These are phyloP conservation scores for Ectropis grisescens DNA, from an alignment of 1,140 invertebrate genomes.

Conservation along the genomic window DNA sequence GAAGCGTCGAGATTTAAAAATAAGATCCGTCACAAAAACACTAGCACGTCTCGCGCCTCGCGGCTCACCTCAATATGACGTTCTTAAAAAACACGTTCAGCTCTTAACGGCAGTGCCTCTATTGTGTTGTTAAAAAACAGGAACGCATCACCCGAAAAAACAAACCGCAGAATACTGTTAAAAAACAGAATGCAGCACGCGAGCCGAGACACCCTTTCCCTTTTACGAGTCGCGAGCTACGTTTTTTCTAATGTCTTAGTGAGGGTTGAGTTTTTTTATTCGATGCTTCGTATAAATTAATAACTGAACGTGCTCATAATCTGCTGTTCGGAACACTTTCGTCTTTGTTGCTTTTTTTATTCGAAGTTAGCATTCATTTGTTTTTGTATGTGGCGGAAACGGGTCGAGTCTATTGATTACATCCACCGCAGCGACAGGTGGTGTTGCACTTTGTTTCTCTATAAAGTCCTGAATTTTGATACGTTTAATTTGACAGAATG, in stretches of 20 bases:
- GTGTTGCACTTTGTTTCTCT: constrained; percentile 13
- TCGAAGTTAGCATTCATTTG: constrained; percentile 46
- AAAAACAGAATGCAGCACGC: constrained; percentile 65
- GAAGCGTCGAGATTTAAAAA: constrained; percentile 44
- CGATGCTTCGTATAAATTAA: constrained; percentile 67
- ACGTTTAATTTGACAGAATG: no score
- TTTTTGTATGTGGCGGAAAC: constrained; percentile 59
- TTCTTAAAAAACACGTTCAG: constrained; percentile 60
- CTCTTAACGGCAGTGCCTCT: constrained; percentile 58
- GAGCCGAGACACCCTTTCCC: constrained; percentile 65
- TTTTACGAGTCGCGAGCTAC: constrained; percentile 62
- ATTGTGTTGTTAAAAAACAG: constrained; percentile 67
- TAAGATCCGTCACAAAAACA: constrained; percentile 41
- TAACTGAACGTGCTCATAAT: constrained; percentile 67
- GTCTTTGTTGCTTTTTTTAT: constrained; percentile 55
- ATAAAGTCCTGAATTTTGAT: no score
- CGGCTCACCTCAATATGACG: constrained; percentile 53
- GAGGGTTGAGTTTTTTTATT: constrained; percentile 60
- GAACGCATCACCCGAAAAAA: constrained; percentile 52
- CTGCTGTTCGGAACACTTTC: constrained; percentile 65
- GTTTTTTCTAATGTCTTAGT: constrained; percentile 53
- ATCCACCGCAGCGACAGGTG: constrained; percentile 49
- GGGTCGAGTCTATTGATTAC: constrained; percentile 46
- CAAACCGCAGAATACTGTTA: constrained; percentile 60
- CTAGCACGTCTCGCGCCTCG: constrained; percentile 37